These are phyloP conservation scores for Climacteris rufus DNA, from an alignment of 2,113 vertebrate genomes.

Conservation along the genomic window DNA sequence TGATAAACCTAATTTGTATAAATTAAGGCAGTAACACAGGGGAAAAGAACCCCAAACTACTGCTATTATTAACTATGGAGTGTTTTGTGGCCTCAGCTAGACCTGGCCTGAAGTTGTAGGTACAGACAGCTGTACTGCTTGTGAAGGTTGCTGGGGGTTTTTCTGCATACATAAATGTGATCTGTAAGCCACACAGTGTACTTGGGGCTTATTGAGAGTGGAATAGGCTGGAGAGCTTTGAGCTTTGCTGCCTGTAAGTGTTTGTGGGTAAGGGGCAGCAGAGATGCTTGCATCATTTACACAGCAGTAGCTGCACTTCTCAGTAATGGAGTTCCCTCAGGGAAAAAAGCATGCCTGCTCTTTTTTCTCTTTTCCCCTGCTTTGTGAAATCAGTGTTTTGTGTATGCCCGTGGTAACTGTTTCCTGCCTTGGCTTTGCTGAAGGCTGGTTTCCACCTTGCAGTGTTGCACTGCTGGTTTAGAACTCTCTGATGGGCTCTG, in stretches of 20 bases:
- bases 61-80: neutral
- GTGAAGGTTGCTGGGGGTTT: neutral
- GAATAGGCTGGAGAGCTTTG: neutral
- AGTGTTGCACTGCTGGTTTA: neutral
- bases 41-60: rapidly evolving
- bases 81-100: neutral
- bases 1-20: neutral
- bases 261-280: neutral
- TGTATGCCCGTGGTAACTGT: neutral
- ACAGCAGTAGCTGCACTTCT: neutral
- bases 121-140: neutral
- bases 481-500: neutral
- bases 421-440: neutral
- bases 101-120: neutral
- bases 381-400: neutral
- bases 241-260: neutral
- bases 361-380: neutral
- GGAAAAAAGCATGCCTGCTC: neutral
- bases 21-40: neutral
- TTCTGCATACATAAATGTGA: neutral
- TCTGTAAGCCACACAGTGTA: neutral
- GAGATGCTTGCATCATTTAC: neutral
- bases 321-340: neutral
- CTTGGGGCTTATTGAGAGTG: neutral
- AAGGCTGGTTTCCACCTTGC: neutral